phyloP scores from a whole-genome alignment of 2,113 vertebrate species.

The Symphodus melops region DNA sequence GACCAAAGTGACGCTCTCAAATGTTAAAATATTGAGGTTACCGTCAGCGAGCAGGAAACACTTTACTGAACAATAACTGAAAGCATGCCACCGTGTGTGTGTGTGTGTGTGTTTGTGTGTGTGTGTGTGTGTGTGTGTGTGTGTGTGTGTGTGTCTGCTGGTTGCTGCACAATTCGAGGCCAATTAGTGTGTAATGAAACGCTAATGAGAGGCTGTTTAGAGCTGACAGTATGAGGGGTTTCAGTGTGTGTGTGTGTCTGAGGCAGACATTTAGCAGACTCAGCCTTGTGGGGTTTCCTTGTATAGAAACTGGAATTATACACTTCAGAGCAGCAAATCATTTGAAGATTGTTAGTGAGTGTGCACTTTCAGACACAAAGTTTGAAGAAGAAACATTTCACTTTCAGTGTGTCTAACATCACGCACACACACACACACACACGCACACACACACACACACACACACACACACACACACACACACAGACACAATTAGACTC shows the following conservation, averaged over 20 bases:
- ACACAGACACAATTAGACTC: too few relatives aligned
- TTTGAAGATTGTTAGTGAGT: background rate
- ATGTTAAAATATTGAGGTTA: too few relatives aligned
- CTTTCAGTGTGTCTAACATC: background rate
- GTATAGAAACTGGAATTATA: constrained; percentile 40
- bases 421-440: background rate
- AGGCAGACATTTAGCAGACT: constrained; percentile 33
- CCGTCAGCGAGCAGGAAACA: too few relatives aligned
- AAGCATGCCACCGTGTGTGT: too few relatives aligned
- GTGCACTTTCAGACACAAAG: background rate
- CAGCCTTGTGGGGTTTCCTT: constrained; percentile 35
- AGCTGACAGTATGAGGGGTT: constrained; percentile 61
- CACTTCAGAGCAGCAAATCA: constrained; percentile 13
- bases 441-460: background rate
- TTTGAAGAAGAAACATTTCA: background rate
- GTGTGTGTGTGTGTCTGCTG: constrained; percentile 18
- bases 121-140: background rate
- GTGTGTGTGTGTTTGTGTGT: background rate
- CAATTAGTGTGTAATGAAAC: constrained; percentile 64
- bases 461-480: background rate
- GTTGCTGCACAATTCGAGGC: constrained; percentile 50
- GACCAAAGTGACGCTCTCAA: too few relatives aligned
- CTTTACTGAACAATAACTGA: too few relatives aligned
- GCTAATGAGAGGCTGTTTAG: constrained; percentile 63
- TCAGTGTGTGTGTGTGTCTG: constrained; percentile 28